phyloP scores from a whole-genome alignment of 2,888 invertebrate genomes.

The Zhuqinia jingwanae region DNA sequence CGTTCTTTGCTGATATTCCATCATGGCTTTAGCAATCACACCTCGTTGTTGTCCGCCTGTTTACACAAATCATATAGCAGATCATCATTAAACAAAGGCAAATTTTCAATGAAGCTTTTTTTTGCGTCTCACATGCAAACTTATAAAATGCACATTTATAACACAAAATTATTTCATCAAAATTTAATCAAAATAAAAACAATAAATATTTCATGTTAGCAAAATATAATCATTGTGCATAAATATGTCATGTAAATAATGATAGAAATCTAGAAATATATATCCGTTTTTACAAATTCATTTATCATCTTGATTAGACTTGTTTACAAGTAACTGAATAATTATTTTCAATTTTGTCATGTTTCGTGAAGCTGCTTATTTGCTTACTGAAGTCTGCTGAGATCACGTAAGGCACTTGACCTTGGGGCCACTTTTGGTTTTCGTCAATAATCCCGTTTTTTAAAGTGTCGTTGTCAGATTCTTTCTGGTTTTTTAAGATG shows the following conservation, averaged over 20 bases:
- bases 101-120: neutral
- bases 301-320: neutral
- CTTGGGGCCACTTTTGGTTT: constrained; percentile 79
- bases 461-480: constrained; percentile 32
- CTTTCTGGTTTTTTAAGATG: constrained; percentile 56
- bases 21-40: constrained; percentile 82
- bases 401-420: constrained; percentile 80
- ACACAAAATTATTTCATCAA: neutral
- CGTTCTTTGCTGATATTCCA: constrained; percentile 81
- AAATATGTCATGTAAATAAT: neutral
- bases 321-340: neutral
- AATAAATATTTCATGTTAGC: too few relatives aligned
- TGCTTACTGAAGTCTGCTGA: constrained; percentile 80
- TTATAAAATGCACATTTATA: neutral
- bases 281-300: neutral
- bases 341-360: constrained; percentile 17
- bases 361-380: constrained; percentile 15
- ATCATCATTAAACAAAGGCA: neutral
- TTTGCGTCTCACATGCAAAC: neutral
- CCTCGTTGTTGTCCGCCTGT: constrained; percentile 78
- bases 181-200: too few relatives aligned
- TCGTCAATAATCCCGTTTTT: constrained; percentile 79
- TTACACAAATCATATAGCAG: neutral
- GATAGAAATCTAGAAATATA: neutral
- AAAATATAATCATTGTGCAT: too few relatives aligned